Evolutionary conservation across 2,888 invertebrate species (phyloP), one percentile per base, ranked within the genome.

Genomic region (Calliphora vomitoria): DNA sequence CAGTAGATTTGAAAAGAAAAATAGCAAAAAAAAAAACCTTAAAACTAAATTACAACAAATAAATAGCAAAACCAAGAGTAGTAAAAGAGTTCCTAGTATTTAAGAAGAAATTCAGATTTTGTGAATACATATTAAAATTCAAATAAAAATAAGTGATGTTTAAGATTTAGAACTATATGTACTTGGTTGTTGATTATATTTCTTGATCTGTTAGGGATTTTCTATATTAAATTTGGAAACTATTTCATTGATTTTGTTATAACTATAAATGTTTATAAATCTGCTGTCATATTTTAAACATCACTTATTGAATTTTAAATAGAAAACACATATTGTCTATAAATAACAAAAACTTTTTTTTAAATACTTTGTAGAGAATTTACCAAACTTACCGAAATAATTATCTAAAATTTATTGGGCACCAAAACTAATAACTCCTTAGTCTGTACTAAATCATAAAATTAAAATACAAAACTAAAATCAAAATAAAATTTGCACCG

Each of bases 11-110:
- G 11, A 10, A 41, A 8, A 44, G 11, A 44, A 11, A 10, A 11
- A 44, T 44, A 1, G 3, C 11, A 44, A 4, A 31, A 20, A 31
- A 31, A 60, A 25, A 25, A 58, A 25, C 25, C 10, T 13, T 13
- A 60, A 31, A 60, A 31, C 58, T 1, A 44, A 44, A 44, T 44
- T 13, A 10, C 44, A 13, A 44, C 13, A 44, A 44, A 41, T 47
- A 47, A 68, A 20, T 50, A 50, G 3, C 31, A 35, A 66, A 78
- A 38, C 55, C 41, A 58, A 64, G 58, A 79, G 75, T 85, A 85
- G 74, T 62, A 62, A 85, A 81, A 68, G 53, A 85, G 81, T 81
- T 82, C 85, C 85, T 86, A 86, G 72, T 68, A 82, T 68, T 68
- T 72, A 76, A 68, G 50, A 18, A 25, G 44, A 11, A 44, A 44